Evolutionary conservation across 2,113 vertebrate genomes (phyloP).

Genomic region (Mustelus asterias): DNA sequence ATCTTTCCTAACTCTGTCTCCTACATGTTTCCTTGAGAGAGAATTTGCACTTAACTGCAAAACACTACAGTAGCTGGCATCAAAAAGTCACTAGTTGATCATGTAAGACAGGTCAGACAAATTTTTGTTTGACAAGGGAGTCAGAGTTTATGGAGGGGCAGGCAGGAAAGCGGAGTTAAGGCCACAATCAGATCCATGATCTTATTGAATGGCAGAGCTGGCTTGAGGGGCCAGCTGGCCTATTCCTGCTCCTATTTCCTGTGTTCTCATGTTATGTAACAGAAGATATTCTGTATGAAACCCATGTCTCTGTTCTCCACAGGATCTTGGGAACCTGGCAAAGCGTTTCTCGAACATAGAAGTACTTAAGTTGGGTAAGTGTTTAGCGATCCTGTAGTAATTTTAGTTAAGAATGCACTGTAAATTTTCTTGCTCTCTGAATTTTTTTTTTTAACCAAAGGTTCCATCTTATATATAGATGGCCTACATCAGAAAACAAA

Average conservation of each 20-base stretch:
- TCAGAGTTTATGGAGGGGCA: too few relatives aligned
- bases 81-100: not conserved
- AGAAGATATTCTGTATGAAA: not conserved
- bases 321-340: conserved; percentile 20
- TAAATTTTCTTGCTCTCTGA: not conserved
- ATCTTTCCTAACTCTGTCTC: not conserved
- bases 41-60: too few relatives aligned
- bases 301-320: not conserved
- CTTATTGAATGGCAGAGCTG: not conserved
- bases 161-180: too few relatives aligned
- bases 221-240: not conserved
- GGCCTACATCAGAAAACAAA: not conserved
- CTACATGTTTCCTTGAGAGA: not conserved
- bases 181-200: not conserved
- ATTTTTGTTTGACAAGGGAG: too few relatives aligned
- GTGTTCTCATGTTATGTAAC: not conserved
- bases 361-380: conserved; percentile 19
- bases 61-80: not conserved
- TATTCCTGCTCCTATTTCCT: too few relatives aligned
- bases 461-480: not conserved
- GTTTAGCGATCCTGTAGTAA: not conserved
- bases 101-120: too few relatives aligned
- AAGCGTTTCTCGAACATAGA: not conserved
- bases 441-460: not conserved
- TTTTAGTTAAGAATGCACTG: not conserved